A percentile compares a stretch with the other conserved stretches of the same genome.
These are phyloP conservation scores for Tautogolabrus adspersus DNA, from an alignment of 2,113 vertebrate species.

Conservation along the genomic window DNA sequence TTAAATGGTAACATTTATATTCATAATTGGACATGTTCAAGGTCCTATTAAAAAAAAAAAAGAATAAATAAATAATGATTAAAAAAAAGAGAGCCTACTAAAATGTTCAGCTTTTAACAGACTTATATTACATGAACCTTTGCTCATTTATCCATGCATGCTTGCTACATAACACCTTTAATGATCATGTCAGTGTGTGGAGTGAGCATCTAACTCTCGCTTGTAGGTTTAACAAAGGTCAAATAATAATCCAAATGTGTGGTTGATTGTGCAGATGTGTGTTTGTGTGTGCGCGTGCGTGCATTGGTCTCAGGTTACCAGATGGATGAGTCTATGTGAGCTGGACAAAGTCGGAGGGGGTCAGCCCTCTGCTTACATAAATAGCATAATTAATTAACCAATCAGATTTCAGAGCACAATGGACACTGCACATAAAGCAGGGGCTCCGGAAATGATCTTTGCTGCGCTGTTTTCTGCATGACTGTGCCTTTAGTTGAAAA, in stretches of 20 bases:
- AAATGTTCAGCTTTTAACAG: too few species aligned
- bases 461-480: conserved; percentile 80
- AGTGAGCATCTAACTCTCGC: background rate
- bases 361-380: conserved; percentile 63
- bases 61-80: too few species aligned
- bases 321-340: conserved; percentile 11
- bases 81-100: too few species aligned
- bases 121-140: background rate
- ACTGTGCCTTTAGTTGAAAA: conserved; percentile 74
- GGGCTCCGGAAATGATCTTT: conserved; percentile 65
- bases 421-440: conserved; percentile 54
- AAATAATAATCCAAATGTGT: conserved; percentile 14
- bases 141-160: background rate
- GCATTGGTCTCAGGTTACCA: conserved; percentile 51
- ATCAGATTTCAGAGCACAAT: conserved; percentile 74
- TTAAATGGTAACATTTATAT: too few species aligned
- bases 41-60: too few species aligned
- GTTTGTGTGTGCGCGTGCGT: conserved; percentile 8
- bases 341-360: conserved; percentile 51
- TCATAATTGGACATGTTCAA: too few species aligned
- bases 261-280: background rate
- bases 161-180: background rate
- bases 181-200: background rate
- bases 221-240: conserved; percentile 18
- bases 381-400: conserved; percentile 81